Evolutionary conservation across 1,140 invertebrate species (phyloP).

Genomic region (Pentalonia nigronervosa): DNA sequence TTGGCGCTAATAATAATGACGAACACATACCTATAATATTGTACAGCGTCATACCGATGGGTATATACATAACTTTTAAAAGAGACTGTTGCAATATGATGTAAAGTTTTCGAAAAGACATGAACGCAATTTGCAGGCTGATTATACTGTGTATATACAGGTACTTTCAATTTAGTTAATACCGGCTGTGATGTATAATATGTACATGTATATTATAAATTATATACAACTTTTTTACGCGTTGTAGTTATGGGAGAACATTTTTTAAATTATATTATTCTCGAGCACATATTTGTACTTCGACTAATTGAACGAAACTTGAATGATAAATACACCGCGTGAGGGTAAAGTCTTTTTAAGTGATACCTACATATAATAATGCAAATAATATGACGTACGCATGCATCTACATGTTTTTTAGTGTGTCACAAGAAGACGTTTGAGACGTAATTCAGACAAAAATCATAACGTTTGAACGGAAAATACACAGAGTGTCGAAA

Average conservation of each 20-base stretch:
- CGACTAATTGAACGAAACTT: slow-evolving; percentile 17
- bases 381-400: neutral
- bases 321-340: neutral
- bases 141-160: neutral
- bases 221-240: neutral
- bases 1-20: neutral
- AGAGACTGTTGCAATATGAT: neutral
- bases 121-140: neutral
- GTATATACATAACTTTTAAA: neutral
- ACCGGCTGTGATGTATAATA: neutral
- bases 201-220: neutral
- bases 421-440: neutral
- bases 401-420: neutral
- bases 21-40: neutral
- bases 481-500: neutral
- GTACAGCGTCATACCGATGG: neutral
- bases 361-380: neutral
- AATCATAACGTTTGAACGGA: neutral
- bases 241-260: neutral
- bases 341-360: neutral
- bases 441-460: neutral
- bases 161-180: neutral
- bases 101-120: neutral
- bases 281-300: slow-evolving; percentile 16
- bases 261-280: neutral